phyloP scores from a whole-genome alignment of 2,797 vertebrate species.

The Girardinus metallicus region DNA sequence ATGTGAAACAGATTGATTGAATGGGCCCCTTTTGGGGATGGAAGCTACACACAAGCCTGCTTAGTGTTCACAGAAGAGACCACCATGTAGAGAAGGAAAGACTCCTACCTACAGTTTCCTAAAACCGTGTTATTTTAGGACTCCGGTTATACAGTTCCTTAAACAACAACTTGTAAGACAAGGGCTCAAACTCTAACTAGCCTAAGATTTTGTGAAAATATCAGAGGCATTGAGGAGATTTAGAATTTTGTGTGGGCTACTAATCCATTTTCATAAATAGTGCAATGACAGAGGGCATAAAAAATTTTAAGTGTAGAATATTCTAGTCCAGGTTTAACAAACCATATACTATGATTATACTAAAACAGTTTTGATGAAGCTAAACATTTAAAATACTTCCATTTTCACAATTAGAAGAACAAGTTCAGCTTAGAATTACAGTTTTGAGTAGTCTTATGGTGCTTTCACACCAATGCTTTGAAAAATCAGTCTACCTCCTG shows the following conservation, averaged over 20 bases:
- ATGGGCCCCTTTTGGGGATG: conserved; percentile 58
- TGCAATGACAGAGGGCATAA: neutral
- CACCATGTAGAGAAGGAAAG: conserved; percentile 55
- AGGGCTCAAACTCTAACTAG: neutral
- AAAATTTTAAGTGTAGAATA: neutral
- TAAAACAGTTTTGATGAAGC: neutral
- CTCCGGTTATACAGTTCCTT: neutral
- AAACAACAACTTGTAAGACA: neutral
- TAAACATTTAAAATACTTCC: neutral
- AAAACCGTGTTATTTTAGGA: conserved; percentile 29
- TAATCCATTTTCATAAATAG: neutral
- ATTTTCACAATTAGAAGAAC: neutral
- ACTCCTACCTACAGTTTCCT: conserved; percentile 39
- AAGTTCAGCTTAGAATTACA: neutral
- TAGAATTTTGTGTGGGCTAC: neutral
- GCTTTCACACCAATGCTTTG: neutral
- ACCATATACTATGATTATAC: neutral
- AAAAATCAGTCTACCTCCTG: neutral
- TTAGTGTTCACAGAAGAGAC: conserved; percentile 67
- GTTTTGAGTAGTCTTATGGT: neutral
- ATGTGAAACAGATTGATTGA: conserved; percentile 69
- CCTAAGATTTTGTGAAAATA: neutral
- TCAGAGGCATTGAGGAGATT: neutral
- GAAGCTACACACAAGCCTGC: conserved; percentile 61
- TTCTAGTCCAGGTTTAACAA: neutral